Conservation (phyloP, 2,797 vertebrate genomes). For the Urophycis tenuis region DNA sequence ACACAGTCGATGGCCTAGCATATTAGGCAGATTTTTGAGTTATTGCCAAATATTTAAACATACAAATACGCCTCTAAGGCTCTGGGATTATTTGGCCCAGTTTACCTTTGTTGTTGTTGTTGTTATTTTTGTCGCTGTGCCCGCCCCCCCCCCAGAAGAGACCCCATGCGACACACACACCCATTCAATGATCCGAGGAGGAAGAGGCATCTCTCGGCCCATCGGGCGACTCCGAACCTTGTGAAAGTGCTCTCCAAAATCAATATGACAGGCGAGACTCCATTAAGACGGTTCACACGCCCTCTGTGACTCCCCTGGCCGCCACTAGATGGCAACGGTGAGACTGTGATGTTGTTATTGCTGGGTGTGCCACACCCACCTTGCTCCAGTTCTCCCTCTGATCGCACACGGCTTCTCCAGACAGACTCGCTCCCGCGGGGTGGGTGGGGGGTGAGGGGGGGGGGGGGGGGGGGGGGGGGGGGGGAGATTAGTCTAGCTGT, state of each 20-base stretch:
- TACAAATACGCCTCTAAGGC: background rate
- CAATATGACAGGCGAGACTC: background rate
- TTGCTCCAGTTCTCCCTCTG: slow-evolving; percentile 36
- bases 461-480: slow-evolving; percentile 35
- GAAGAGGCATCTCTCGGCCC: too few relatives aligned
- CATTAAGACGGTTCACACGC: background rate
- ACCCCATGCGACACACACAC: too few relatives aligned
- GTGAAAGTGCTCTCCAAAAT: background rate
- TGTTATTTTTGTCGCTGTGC: too few relatives aligned
- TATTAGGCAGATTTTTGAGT: background rate
- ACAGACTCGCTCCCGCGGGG: slow-evolving; percentile 34
- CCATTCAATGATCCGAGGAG: too few relatives aligned
- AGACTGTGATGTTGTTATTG: slow-evolving; percentile 19
- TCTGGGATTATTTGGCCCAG: background rate
- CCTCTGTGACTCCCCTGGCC: background rate
- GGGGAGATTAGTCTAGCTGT: slow-evolving; percentile 9
- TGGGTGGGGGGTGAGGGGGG: slow-evolving; percentile 23
- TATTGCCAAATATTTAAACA: background rate
- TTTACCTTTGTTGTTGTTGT: background rate
- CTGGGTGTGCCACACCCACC: slow-evolving; percentile 60
- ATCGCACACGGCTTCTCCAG: slow-evolving; percentile 51
- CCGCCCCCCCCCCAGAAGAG: too few relatives aligned
- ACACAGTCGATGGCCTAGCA: background rate
- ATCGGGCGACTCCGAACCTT: background rate
- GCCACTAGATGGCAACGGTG: slow-evolving; percentile 54